Conservation (phyloP, 2,113 vertebrate genomes). For the Ameiurus melas region DNA sequence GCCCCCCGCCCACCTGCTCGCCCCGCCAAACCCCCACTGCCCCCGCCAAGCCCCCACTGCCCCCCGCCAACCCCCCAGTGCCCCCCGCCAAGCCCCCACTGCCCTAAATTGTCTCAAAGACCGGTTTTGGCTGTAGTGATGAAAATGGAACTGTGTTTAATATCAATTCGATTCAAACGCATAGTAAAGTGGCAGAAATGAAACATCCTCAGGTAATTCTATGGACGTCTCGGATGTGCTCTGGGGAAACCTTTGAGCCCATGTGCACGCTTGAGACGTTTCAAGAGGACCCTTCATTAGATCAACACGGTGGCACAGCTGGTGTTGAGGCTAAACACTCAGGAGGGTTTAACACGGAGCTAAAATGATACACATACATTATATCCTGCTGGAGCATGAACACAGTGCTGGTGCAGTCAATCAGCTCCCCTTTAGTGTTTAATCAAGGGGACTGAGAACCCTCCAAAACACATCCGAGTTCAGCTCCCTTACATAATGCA, state of each 20-base stretch:
- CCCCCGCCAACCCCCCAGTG: no score
- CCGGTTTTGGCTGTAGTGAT: not conserved
- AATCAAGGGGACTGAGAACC: slow-evolving; percentile 61
- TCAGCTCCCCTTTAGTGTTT: slow-evolving; percentile 55
- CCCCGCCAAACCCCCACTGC: no score
- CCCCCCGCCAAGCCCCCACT: no score
- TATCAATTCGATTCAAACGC: not conserved
- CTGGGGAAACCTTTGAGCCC: not conserved
- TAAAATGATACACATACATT: slow-evolving; percentile 19
- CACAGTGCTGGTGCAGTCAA: slow-evolving; percentile 26
- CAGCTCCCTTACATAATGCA: slow-evolving; percentile 57
- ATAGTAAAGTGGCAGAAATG: not conserved
- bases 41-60: no score
- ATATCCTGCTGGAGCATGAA: slow-evolving; percentile 1
- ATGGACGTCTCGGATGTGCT: not conserved
- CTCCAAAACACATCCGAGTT: slow-evolving; percentile 60
- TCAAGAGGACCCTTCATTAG: not conserved
- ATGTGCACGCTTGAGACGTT: not conserved
- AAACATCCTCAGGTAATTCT: not conserved
- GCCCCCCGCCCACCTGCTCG: no score
- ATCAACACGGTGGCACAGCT: slow-evolving; percentile 3
- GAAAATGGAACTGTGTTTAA: not conserved
- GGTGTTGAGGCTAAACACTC: not conserved
- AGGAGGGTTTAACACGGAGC: not conserved
- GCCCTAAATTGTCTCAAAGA: no score